phyloP scores from a whole-genome alignment of 2,113 vertebrate genomes.

The Brachyhypopomus occidentalis region DNA sequence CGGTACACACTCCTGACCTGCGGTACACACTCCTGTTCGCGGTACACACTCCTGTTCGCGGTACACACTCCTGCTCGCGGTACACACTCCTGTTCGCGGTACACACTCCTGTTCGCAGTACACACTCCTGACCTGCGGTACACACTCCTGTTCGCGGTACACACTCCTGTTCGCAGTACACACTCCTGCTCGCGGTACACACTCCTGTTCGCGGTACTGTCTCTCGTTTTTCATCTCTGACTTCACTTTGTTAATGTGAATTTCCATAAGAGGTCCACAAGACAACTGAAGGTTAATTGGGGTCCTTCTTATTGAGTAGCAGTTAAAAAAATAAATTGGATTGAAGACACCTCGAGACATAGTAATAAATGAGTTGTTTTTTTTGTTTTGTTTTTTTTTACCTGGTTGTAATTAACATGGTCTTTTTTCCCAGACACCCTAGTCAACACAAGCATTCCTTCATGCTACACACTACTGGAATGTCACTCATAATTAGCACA shows the following conservation, averaged over 20 bases:
- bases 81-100: not conserved
- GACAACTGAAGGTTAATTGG: slow-evolving; percentile 54
- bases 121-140: no score
- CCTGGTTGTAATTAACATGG: slow-evolving; percentile 49
- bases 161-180: not conserved
- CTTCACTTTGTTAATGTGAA: slow-evolving; percentile 42
- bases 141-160: not conserved
- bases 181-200: not conserved
- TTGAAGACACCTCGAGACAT: slow-evolving; percentile 48
- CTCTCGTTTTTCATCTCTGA: slow-evolving; percentile 31
- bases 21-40: no score
- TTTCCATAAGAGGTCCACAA: slow-evolving; percentile 30
- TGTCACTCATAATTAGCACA: slow-evolving; percentile 48
- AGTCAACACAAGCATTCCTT: slow-evolving; percentile 15
- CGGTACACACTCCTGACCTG: not conserved
- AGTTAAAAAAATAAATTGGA: slow-evolving; percentile 52
- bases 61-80: no score
- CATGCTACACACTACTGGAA: slow-evolving; percentile 18
- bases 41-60: not conserved
- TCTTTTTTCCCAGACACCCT: slow-evolving; percentile 34
- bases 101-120: not conserved
- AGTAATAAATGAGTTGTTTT: slow-evolving; percentile 51
- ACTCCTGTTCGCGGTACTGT: not conserved
- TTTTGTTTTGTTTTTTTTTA: slow-evolving; percentile 42
- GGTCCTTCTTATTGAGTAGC: slow-evolving; percentile 41